Evolutionary conservation across 2,113 vertebrate genomes (phyloP), one percentile per base, ranked within the genome.

Genomic region (Apus apus): DNA sequence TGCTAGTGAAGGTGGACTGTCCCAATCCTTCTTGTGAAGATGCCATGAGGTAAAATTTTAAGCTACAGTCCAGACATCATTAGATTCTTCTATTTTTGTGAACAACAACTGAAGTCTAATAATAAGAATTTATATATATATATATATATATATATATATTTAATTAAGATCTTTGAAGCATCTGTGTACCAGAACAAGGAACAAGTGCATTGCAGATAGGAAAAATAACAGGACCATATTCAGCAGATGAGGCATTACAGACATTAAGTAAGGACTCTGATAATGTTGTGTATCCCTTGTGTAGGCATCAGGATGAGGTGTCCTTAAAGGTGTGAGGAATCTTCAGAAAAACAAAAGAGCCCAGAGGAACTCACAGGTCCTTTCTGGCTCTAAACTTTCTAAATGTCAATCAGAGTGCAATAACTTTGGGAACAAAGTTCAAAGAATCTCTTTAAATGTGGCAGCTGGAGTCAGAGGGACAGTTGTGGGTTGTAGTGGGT

Each of bases 111-210:
- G 67, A 87, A 3, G 6, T 72, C 61, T 74, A 74, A 80, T 74
- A 80, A 80, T 67, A 23, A 83, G 12, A 29, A 2, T 80, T 54
- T 32, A 40, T 72, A 38, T 50, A 88, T 40, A 19, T 48, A 45
- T 58, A 48, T 15, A n/a, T 26, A 87, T n/a, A n/a, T n/a, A n/a
- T n/a, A n/a, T n/a, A n/a, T n/a, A n/a, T n/a, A 34, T 81, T 92
- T 95, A 92, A 95, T 86, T 89, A 95, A 93, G 81, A 87, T 54
- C 26, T 66, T 77, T 72, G 53, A 95, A 89, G 89, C 71, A 82
- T 87, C 82, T 86, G 74, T 75, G 13, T 76, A 71, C 57, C 92
- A 94, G 82, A 93, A 81, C 53, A 89, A 90, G 80, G 88, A 93
- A 60, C 23, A 84, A 57, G 26, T 93, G 65, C 30, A 51, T 72